Percentiles rank a stretch among this genome's conserved stretches.
These are phyloP conservation scores for Leptosomus discolor DNA, from an alignment of 2,113 vertebrate genomes.

Conservation along the genomic window DNA sequence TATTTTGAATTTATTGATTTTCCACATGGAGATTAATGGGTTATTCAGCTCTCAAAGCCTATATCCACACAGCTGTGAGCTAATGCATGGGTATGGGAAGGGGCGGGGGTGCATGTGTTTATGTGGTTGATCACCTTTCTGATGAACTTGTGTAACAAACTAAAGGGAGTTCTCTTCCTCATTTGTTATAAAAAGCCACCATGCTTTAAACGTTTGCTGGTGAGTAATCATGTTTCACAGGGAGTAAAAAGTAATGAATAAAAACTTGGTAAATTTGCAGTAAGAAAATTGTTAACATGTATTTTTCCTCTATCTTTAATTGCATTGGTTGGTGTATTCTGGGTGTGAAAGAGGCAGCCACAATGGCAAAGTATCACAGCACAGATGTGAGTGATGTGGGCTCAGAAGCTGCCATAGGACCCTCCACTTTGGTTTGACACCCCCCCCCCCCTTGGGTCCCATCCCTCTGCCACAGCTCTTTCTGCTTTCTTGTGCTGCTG, in stretches of 20 bases:
- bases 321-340: neutral
- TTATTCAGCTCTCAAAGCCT: slow-evolving; percentile 51
- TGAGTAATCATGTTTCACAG: slow-evolving; percentile 17
- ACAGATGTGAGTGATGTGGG: neutral
- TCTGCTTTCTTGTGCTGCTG: neutral
- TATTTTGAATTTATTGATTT: slow-evolving; percentile 73
- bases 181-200: neutral
- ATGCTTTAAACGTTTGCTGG: slow-evolving; percentile 17
- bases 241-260: slow-evolving; percentile 44
- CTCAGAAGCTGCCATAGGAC: neutral
- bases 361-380: neutral
- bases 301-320: slow-evolving; percentile 4
- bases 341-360: neutral
- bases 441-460: neutral
- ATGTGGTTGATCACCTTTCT: slow-evolving; percentile 29
- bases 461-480: neutral
- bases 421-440: neutral
- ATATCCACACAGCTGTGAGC: slow-evolving; percentile 47
- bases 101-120: neutral
- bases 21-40: slow-evolving; percentile 63
- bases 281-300: slow-evolving; percentile 39
- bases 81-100: neutral
- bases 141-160: slow-evolving; percentile 16
- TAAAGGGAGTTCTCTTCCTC: neutral
- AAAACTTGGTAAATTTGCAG: slow-evolving; percentile 23